Evolutionary conservation across 2,888 invertebrate species (phyloP), one percentile per base, ranked within the genome.

Genomic region (Agonopterix alstromeriana): DNA sequence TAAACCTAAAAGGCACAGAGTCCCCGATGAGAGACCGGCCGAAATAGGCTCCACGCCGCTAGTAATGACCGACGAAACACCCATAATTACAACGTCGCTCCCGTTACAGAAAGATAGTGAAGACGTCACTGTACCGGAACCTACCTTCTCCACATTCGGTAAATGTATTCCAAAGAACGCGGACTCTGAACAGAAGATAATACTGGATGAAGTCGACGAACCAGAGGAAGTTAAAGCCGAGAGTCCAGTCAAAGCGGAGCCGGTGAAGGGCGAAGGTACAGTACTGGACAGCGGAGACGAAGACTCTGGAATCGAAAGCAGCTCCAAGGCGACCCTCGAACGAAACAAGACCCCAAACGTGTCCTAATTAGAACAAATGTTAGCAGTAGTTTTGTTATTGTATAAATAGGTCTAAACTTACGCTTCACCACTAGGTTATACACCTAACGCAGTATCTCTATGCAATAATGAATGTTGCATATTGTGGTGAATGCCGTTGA

Each of bases 291-390:
- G 92, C 62, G 92, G 91, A 1, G 92, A 92, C 61, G 92, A 92
- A 58, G 92, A 92, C 65, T 92, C 92, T 35, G 92, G 92, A 3
- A 92, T 92, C 45, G 92, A 92, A 67, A 92, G 92, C 58, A 91
- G 91, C 68, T 83, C 90, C 40, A 90, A 90, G 52, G 87, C 89
- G 1, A 91, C 91, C 8, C 80, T 92, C 36, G 91, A 92, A 63
- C 77, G 91, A 53, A 71, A 74, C 51, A 65, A 75, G 12, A 54
- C 70, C 11, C 65, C 75, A 10, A 75, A 83, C 57, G 72, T 82
- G 52, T 80, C 79, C 40, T 81, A 82, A 66, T 48, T 52, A 51
- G 48, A 54, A 48, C 53, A 36, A 48, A 47, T 47, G 40, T 51
- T 56, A 55, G 45, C 42, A 36, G 50, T 63, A 56, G 52, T 50